Evolutionary conservation across 2,113 vertebrate species (phyloP).

Genomic region (Riparia riparia): DNA sequence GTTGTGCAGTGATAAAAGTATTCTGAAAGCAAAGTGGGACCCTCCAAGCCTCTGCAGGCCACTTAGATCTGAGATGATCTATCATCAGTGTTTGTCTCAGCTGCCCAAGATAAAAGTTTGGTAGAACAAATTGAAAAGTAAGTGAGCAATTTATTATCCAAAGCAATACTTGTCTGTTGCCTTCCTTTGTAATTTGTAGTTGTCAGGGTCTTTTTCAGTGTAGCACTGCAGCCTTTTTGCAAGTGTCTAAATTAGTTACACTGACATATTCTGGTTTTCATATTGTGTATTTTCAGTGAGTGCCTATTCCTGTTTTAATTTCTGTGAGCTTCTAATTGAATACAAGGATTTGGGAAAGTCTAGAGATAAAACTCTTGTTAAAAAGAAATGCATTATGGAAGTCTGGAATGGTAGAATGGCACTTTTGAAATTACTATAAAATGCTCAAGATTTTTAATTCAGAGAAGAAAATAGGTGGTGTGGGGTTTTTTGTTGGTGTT

Average conservation of each 20-base stretch:
- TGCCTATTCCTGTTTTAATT: background rate
- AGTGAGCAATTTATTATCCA: slow-evolving; percentile 42
- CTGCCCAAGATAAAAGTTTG: slow-evolving; percentile 57
- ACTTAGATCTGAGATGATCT: background rate
- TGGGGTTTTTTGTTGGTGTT: no score
- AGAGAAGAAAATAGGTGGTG: background rate
- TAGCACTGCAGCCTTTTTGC: slow-evolving; percentile 1
- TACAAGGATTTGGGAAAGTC: background rate
- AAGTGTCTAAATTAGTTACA: slow-evolving; percentile 18
- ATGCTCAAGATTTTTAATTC: background rate
- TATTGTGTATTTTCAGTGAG: background rate
- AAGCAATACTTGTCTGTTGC: slow-evolving; percentile 19
- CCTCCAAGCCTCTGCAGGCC: background rate
- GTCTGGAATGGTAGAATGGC: background rate
- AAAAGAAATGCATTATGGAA: background rate
- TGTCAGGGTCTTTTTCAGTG: slow-evolving; percentile 35
- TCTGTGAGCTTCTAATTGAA: slow-evolving; percentile 27
- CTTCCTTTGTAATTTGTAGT: slow-evolving; percentile 53
- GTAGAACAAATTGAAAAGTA: slow-evolving; percentile 64
- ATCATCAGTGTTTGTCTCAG: slow-evolving; percentile 39
- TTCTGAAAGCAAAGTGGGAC: background rate
- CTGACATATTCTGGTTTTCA: background rate
- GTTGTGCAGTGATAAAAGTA: background rate
- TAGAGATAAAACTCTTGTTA: background rate
- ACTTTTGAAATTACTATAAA: background rate